Evolutionary conservation across 2,113 vertebrate species (phyloP).

Genomic region (Circaetus gallicus): DNA sequence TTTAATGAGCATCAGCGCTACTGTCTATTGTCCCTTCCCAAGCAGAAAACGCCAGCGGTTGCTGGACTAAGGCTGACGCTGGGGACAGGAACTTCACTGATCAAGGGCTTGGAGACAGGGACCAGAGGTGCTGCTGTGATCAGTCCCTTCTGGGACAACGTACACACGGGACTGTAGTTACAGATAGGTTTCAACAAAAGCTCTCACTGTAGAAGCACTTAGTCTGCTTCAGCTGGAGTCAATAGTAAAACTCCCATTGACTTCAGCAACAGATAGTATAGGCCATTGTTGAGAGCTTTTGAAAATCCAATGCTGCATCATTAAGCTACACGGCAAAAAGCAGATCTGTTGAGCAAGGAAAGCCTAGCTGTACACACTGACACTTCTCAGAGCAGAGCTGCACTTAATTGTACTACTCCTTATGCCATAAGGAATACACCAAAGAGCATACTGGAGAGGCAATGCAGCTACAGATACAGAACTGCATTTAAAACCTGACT

Average conservation of each 20-base stretch:
- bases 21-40: background rate
- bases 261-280: background rate
- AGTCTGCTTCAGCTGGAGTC: background rate
- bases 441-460: background rate
- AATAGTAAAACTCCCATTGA: background rate
- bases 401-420: background rate
- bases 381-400: background rate
- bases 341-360: background rate
- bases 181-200: background rate
- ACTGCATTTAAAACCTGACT: background rate
- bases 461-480: background rate
- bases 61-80: background rate
- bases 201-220: background rate
- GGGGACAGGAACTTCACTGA: background rate
- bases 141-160: background rate
- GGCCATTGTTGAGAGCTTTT: background rate
- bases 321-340: background rate
- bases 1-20: background rate
- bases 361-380: background rate
- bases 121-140: background rate
- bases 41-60: background rate
- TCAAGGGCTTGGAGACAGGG: background rate
- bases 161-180: background rate
- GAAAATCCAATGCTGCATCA: background rate
- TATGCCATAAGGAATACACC: background rate